Conservation (phyloP, 1,140 invertebrate species). For the Marisa cornuarietis region DNA sequence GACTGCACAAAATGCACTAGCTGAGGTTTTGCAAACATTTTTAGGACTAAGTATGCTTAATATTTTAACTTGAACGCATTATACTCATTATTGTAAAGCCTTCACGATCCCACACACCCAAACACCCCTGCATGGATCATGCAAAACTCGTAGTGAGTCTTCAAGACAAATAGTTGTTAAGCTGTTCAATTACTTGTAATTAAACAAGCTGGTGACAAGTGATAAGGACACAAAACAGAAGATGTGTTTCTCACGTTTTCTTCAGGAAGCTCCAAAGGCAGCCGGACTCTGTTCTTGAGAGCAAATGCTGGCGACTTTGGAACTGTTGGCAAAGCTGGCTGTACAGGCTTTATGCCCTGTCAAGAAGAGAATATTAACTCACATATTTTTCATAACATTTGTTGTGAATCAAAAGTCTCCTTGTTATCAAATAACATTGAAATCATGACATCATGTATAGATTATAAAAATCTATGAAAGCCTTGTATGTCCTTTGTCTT, state of each 20-base stretch:
- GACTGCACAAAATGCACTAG: too few species aligned
- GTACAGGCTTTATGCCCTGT: constrained; percentile 58
- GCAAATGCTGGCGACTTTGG: constrained; percentile 62
- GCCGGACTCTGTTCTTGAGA: constrained; percentile 55
- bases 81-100: not conserved
- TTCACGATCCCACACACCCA: not conserved
- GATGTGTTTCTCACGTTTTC: constrained; percentile 29
- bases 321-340: constrained; percentile 46
- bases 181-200: not conserved
- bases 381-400: too few species aligned
- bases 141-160: not conserved
- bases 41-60: not conserved
- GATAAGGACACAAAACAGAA: not conserved
- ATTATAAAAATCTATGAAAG: too few species aligned
- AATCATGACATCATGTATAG: too few species aligned
- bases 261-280: constrained; percentile 41
- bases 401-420: too few species aligned
- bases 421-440: too few species aligned
- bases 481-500: too few species aligned
- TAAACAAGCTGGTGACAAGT: not conserved
- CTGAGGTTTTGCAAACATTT: not conserved
- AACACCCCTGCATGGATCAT: not conserved
- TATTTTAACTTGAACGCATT: not conserved
- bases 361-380: constrained; percentile 4
- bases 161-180: not conserved